Percentiles rank a stretch among this genome's conserved stretches.
Conservation (phyloP, 2,113 vertebrate genomes). For the Maccullochella peelii region DNA sequence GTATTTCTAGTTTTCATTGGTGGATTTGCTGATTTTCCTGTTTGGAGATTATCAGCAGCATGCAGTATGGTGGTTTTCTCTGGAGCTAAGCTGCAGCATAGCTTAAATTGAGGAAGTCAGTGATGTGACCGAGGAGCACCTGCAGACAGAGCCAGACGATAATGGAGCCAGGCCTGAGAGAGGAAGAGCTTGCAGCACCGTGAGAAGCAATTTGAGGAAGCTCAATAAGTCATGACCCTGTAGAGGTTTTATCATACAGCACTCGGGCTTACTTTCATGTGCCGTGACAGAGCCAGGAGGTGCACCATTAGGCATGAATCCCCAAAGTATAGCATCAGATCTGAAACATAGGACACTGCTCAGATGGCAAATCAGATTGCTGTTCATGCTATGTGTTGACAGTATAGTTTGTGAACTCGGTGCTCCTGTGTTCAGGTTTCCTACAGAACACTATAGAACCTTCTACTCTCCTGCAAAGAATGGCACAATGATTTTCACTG, state of each 20-base stretch:
- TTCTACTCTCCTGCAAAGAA: not conserved
- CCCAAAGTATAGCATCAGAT: constrained; percentile 63
- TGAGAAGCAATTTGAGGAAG: constrained; percentile 74
- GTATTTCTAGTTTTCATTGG: not conserved
- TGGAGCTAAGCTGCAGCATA: constrained; percentile 10
- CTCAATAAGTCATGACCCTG: constrained; percentile 84
- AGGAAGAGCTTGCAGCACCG: constrained; percentile 60
- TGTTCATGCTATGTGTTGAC: not conserved
- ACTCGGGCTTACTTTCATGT: constrained; percentile 75
- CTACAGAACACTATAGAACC: not conserved
- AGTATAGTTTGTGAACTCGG: constrained; percentile 7
- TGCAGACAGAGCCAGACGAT: constrained; percentile 63
- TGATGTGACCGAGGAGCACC: constrained; percentile 55
- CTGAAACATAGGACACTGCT: constrained; percentile 61
- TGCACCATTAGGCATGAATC: constrained; percentile 80
- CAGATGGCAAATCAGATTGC: constrained; percentile 62
- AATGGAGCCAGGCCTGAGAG: constrained; percentile 72
- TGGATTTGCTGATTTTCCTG: constrained; percentile 1
- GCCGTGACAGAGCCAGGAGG: constrained; percentile 77
- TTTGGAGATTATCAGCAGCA: constrained; percentile 7
- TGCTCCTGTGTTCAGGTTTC: constrained; percentile 21
- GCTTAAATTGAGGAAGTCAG: constrained; percentile 49
- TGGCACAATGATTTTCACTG: not conserved
- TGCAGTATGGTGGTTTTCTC: constrained; percentile 14
- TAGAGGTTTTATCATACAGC: constrained; percentile 74